Conservation (phyloP, 2,797 vertebrate species). For the Myripristis murdjan region DNA sequence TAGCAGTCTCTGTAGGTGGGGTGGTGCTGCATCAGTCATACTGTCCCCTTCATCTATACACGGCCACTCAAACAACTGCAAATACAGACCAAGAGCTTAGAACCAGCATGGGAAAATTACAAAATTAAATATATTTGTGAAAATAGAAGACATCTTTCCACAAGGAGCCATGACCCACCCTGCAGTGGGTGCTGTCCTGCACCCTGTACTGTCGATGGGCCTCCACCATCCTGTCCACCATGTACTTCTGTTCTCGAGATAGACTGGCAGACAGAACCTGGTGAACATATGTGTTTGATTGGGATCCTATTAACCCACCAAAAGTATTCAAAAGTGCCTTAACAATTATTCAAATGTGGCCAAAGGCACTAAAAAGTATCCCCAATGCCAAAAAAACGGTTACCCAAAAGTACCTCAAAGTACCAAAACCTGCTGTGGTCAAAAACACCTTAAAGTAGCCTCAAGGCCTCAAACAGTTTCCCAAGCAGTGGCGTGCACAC, state of each 20-base stretch:
- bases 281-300: not conserved
- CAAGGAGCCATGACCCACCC: conserved; percentile 78
- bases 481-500: too few species aligned
- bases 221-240: conserved; percentile 91
- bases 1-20: conserved; percentile 88
- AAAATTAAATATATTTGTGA: not conserved
- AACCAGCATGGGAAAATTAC: not conserved
- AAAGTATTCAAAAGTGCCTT: too few species aligned
- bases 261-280: conserved; percentile 81
- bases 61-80: conserved; percentile 85
- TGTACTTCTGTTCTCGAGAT: conserved; percentile 89
- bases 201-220: conserved; percentile 89
- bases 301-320: too few species aligned
- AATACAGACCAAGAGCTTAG: conserved; percentile 4
- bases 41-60: conserved; percentile 83
- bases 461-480: too few species aligned
- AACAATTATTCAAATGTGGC: too few species aligned
- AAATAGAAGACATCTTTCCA: not conserved
- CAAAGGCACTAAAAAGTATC: too few species aligned
- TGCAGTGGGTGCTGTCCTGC: conserved; percentile 84
- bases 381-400: too few species aligned
- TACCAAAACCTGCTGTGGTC: too few species aligned
- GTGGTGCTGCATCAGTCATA: conserved; percentile 82
- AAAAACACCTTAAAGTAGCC: too few species aligned
- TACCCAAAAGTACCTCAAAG: too few species aligned